phyloP scores from a whole-genome alignment of 1,140 invertebrate genomes.

The Ceratina calcarata region DNA sequence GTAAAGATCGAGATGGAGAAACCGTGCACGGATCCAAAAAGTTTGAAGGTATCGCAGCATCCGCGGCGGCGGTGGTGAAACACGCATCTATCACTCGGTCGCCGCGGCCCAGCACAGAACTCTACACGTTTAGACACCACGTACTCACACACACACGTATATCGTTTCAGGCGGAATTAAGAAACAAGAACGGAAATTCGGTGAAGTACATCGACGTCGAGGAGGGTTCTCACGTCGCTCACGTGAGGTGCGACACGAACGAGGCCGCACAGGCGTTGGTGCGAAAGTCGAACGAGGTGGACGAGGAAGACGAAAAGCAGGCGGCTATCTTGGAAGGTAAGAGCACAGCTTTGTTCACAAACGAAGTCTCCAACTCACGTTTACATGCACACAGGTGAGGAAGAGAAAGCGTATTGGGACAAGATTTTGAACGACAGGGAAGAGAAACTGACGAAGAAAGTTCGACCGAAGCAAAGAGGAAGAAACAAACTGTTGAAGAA shows the following conservation, averaged over 20 bases:
- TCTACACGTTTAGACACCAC: neutral
- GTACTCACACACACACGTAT: constrained; percentile 81
- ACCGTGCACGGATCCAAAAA: constrained; percentile 83
- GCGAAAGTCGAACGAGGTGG: constrained; percentile 66
- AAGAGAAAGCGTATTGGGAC: constrained; percentile 84
- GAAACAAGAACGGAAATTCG: constrained; percentile 75
- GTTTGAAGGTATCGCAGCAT: constrained; percentile 84
- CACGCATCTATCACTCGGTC: too few species aligned
- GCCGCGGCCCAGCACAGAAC: too few species aligned
- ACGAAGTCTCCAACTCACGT: neutral
- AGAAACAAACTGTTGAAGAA: constrained; percentile 84
- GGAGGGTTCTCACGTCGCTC: constrained; percentile 81
- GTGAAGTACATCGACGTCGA: constrained; percentile 85
- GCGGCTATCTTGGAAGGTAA: constrained; percentile 76
- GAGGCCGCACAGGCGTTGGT: constrained; percentile 80
- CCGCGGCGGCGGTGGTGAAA: too few species aligned
- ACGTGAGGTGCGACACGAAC: constrained; percentile 82
- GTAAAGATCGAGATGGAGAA: constrained; percentile 83
- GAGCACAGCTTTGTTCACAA: neutral
- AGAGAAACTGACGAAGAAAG: constrained; percentile 82
- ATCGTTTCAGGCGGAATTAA: constrained; percentile 76
- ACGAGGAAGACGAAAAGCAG: constrained; percentile 59
- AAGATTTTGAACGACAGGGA: constrained; percentile 83
- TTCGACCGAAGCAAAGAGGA: constrained; percentile 81
- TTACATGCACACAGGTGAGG: constrained; percentile 75